These are phyloP conservation scores for Hydra vulgaris DNA, from an alignment of 30 jellyfish, hydroid and myxozoan genomes.

Conservation along the genomic window DNA sequence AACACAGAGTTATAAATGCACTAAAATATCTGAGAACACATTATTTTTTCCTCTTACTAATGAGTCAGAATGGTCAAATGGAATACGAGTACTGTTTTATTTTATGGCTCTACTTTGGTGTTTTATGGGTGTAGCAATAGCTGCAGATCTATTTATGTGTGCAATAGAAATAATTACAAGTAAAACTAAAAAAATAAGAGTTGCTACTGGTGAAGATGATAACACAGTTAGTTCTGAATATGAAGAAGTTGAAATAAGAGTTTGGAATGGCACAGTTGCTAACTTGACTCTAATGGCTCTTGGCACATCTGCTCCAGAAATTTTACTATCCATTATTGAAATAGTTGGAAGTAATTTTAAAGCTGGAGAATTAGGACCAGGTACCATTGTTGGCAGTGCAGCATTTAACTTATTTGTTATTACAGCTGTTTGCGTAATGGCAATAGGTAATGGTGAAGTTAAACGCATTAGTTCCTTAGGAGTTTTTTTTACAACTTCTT, in stretches of 20 bases:
- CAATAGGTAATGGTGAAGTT: conserved; percentile 47
- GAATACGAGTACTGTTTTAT: conserved; percentile 49
- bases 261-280: conserved; percentile 97
- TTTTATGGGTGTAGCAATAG: conserved; percentile 97
- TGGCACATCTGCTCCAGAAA: conserved; percentile 98
- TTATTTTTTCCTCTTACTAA: conserved; percentile 60
- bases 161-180: conserved; percentile 91
- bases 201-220: conserved; percentile 60
- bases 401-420: conserved; percentile 80
- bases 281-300: conserved; percentile 92
- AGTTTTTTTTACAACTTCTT: conserved; percentile 71
- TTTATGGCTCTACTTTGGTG: conserved; percentile 73
- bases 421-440: conserved; percentile 78
- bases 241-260: conserved; percentile 91
- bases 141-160: conserved; percentile 96
- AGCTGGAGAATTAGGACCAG: conserved; percentile 98
- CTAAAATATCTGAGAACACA: conserved; percentile 36
- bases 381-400: conserved; percentile 97
- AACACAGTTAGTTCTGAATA: conserved; percentile 34
- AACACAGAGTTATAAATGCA: conserved; percentile 7
- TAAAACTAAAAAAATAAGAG: conserved; percentile 68
- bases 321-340: conserved; percentile 82
- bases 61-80: conserved; percentile 78
- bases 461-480: conserved; percentile 52
- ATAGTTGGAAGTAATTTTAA: conserved; percentile 72